Evolutionary conservation across 2,113 vertebrate species (phyloP), one percentile per base, ranked within the genome.

Genomic region (Lycaon pictus): DNA sequence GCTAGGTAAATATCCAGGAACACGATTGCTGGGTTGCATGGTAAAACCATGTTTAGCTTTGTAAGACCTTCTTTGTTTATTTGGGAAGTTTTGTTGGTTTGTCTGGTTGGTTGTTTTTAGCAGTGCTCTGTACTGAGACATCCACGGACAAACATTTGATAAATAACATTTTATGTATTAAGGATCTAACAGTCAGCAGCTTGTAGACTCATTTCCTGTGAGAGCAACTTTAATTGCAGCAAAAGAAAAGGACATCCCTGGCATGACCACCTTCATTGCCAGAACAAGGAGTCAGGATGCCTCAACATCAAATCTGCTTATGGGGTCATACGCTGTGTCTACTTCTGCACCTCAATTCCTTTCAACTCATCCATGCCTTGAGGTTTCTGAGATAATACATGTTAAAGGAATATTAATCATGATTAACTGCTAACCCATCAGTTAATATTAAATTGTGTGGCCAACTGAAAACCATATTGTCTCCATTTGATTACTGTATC

Each of bases 21-120:
- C 0, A 3, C 1, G 1, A 2, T 1, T 8, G 13, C 80, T 35
- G 16, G 43, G 27, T 55, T 63, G 20, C 13, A 51, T 1, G 3
- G 20, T 6, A 79, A 79, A 55, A 62, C 35, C 22, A 2, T 60
- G 1, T 67, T 79, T n/a, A 29, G 6, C 27, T 96, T 88, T 56
- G 15, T 86, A 13, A 51, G 60, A 62, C 29, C 29, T 71, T 83
- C 19, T 55, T 60, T 69, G 48, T 60, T 63, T 63, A 19, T 63
- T 32, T 71, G 16, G 43, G 72, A 15, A 15, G 43, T 48, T 37
- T 43, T 63, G 69, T 27, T 63, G 0, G 12, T 37, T 95, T 32
- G 16, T 62, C 80, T 29, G 72, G 27, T 19, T 84, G 72, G 25
- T 88, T 94, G 32, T 37, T 89, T 81, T 77, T 9, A 86, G 29